Conservation (phyloP, 2,113 vertebrate species). For the Neoarius graeffei region DNA sequence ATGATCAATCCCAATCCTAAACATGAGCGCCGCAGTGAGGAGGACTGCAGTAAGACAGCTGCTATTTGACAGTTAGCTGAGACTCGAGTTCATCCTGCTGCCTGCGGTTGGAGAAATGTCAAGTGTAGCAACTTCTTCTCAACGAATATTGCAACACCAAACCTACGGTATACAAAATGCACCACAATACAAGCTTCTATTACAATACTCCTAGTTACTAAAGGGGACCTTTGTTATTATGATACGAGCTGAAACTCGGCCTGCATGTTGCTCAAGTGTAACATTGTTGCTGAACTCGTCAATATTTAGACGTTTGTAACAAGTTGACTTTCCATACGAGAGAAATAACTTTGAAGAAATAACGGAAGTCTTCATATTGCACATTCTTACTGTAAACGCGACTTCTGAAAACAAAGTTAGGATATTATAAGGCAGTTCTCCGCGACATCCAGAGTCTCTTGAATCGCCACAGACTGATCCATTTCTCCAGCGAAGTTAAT, state of each 20-base stretch:
- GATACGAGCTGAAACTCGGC: not conserved
- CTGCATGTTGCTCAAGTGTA: not conserved
- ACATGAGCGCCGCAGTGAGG: not conserved
- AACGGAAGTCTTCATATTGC: not conserved
- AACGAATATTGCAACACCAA: not conserved
- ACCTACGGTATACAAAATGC: not conserved
- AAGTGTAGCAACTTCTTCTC: not conserved
- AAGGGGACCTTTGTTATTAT: not conserved
- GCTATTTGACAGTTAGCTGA: not conserved
- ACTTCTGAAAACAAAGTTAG: slow-evolving; percentile 60
- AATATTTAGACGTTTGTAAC: not conserved
- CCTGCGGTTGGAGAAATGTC: not conserved
- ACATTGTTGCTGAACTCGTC: not conserved
- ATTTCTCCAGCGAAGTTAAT: slow-evolving; percentile 60
- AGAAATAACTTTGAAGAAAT: not conserved
- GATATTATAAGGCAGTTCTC: slow-evolving; percentile 87
- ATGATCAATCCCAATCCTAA: not conserved
- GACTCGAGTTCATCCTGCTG: not conserved
- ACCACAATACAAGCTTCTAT: not conserved
- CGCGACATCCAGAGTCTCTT: slow-evolving; percentile 77
- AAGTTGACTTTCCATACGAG: not conserved
- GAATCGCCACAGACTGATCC: slow-evolving; percentile 91
- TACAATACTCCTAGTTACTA: not conserved
- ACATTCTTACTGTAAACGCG: not conserved
- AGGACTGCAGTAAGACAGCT: not conserved